Conservation (phyloP, 1,140 invertebrate species). For the Matsumurasca onukii region DNA sequence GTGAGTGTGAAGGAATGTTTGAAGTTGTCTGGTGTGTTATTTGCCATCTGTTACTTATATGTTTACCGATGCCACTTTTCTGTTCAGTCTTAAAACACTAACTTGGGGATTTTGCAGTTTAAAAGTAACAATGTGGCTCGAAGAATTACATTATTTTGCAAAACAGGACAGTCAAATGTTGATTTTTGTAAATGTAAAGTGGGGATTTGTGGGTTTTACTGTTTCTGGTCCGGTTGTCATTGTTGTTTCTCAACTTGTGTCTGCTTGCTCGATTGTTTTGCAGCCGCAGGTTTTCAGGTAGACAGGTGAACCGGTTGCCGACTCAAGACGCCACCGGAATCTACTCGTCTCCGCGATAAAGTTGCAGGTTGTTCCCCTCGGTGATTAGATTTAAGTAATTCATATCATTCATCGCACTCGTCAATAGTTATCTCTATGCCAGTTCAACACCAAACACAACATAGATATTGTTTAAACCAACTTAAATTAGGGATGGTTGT, state of each 20-base stretch:
- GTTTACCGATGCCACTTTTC: constrained; percentile 7
- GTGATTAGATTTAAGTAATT: constrained; percentile 23
- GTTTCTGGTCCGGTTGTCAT: too few species aligned
- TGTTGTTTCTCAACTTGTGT: constrained; percentile 38
- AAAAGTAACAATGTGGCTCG: constrained; percentile 1
- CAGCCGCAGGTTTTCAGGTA: constrained; percentile 38
- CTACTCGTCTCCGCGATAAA: constrained; percentile 14
- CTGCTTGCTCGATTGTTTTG: constrained; percentile 37
- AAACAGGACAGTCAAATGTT: too few species aligned
- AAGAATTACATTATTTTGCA: too few species aligned
- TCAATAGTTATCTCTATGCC: background rate
- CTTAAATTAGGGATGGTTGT: too few species aligned
- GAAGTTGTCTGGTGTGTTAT: constrained; percentile 17
- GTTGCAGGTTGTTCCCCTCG: constrained; percentile 32
- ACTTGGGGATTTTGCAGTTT: constrained; percentile 7
- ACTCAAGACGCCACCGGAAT: constrained; percentile 1
- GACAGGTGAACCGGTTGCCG: constrained; percentile 22
- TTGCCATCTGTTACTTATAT: background rate
- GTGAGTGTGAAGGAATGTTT: background rate
- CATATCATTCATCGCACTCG: constrained; percentile 19
- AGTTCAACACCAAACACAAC: background rate
- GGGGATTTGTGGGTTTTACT: too few species aligned
- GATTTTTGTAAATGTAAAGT: too few species aligned
- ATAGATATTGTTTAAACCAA: too few species aligned
- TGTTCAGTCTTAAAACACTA: background rate